These are phyloP conservation scores for Telmatochromis sp. DNA, from an alignment of 2,113 vertebrate species.

Conservation along the genomic window DNA sequence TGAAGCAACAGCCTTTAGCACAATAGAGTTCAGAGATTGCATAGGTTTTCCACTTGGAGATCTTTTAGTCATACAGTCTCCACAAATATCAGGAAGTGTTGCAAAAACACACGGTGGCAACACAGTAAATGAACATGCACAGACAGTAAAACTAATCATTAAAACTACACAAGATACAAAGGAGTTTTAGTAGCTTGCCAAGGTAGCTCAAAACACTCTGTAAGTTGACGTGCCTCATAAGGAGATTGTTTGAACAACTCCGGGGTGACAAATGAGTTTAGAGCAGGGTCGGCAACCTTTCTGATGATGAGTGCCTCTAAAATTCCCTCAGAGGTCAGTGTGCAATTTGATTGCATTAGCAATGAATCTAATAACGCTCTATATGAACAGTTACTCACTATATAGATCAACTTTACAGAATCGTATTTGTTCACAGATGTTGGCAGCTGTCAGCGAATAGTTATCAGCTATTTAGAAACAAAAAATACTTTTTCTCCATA, in stretches of 20 bases:
- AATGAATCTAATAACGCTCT: rapidly evolving
- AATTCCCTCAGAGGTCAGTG: rapidly evolving
- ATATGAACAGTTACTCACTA: neutral
- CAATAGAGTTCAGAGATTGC: neutral
- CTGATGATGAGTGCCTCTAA: neutral
- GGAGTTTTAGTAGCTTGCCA: neutral
- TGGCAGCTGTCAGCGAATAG: rapidly evolving
- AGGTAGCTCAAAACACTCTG: neutral
- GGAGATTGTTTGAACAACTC: neutral
- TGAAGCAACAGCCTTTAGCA: neutral
- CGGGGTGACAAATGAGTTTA: neutral
- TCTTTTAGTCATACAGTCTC: neutral
- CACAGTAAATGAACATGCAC: neutral
- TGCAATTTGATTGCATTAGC: rapidly evolving
- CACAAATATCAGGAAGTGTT: neutral
- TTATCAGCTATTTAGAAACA: too few species aligned
- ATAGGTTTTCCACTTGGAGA: neutral
- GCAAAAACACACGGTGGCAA: neutral
- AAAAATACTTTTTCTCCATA: too few species aligned
- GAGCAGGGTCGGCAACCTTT: neutral
- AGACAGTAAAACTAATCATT: neutral
- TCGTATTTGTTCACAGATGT: too few species aligned
- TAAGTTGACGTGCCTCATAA: neutral
- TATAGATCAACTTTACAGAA: rapidly evolving
- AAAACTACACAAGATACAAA: neutral